Conservation (phyloP, 2,888 invertebrate species). For the Hydrotaea cyrtoneurina region DNA sequence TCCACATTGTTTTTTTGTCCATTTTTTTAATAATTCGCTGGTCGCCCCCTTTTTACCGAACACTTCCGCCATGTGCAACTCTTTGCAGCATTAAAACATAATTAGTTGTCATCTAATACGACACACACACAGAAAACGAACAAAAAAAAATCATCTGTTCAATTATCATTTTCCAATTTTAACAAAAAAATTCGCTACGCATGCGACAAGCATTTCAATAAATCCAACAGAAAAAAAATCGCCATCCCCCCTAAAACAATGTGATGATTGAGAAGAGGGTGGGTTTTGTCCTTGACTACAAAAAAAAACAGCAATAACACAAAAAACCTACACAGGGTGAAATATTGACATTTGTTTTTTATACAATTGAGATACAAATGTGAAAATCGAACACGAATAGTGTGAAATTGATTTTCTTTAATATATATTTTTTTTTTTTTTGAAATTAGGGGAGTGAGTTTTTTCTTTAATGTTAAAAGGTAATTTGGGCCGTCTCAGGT, state of each 20-base stretch:
- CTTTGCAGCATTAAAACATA: not conserved
- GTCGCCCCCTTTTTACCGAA: no score
- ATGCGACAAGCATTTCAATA: not conserved
- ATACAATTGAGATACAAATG: not conserved
- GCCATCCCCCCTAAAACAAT: not conserved
- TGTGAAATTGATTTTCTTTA: not conserved
- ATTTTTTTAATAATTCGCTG: no score
- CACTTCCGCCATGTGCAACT: not conserved
- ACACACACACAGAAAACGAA: no score
- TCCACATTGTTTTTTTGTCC: no score
- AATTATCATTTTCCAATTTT: not conserved
- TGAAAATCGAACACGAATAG: not conserved
- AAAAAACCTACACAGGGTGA: not conserved
- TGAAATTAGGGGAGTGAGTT: no score
- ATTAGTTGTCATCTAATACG: not conserved
- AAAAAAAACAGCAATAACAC: not conserved
- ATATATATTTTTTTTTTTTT: no score
- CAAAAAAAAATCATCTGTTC: not conserved
- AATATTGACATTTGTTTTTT: not conserved
- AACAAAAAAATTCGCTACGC: not conserved
- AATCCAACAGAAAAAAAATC: not conserved
- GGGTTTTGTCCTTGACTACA: not conserved
- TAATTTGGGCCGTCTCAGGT: no score
- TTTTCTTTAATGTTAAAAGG: no score
- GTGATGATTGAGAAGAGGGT: not conserved